Conservation (phyloP, 2,888 invertebrate genomes). For the Drosophila eohydei region DNA sequence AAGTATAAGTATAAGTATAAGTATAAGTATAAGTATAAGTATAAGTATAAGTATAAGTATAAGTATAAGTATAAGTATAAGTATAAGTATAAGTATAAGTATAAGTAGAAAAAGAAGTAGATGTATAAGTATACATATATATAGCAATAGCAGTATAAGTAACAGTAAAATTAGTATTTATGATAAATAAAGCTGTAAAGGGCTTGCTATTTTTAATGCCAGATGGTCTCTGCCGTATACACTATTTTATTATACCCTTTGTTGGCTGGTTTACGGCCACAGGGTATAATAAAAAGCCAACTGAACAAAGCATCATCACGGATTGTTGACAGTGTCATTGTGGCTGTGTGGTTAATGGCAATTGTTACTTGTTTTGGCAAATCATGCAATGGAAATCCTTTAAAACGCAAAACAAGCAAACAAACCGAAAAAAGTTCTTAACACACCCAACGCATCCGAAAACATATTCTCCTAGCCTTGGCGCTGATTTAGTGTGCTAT, state of each 20-base stretch:
- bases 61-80: background rate
- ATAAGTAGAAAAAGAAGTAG: background rate
- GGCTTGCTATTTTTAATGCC: background rate
- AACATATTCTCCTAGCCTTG: conserved; percentile 20
- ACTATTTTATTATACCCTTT: conserved; percentile 6
- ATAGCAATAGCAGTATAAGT: background rate
- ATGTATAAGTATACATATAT: too few species aligned
- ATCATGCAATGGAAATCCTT: conserved; percentile 59
- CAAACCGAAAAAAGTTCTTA: conserved; percentile 37
- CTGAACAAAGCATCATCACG: conserved; percentile 27
- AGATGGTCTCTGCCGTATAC: background rate
- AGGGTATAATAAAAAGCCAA: conserved; percentile 29
- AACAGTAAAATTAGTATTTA: background rate
- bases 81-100: background rate
- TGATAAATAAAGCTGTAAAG: background rate
- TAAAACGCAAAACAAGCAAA: conserved; percentile 43
- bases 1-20: background rate
- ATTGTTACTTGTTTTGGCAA: conserved; percentile 46
- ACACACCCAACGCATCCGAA: background rate
- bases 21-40: background rate
- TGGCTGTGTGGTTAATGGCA: conserved; percentile 53
- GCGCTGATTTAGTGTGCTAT: conserved; percentile 54
- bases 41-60: background rate
- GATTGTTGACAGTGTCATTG: conserved; percentile 52
- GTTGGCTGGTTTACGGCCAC: conserved; percentile 12